A percentile compares a stretch with the other conserved stretches of the same genome.
Conservation (phyloP, 2,797 vertebrate species). For the Scomberomorus guttatus region DNA sequence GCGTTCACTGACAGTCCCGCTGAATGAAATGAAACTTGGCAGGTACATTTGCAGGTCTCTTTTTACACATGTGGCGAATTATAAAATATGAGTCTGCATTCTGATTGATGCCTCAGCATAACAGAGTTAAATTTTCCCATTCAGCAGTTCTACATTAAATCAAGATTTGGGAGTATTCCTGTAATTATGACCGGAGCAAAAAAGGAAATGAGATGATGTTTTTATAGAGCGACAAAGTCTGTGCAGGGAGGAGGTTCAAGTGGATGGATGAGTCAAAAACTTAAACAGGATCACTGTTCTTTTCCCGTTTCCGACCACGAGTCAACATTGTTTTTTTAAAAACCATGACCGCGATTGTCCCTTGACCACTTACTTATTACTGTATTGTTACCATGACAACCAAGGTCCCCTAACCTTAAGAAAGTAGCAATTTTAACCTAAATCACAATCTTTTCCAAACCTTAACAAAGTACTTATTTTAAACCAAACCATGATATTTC, state of each 20-base stretch:
- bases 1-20: slow-evolving; percentile 35
- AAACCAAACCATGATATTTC: too few species aligned
- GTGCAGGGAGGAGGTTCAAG: background rate
- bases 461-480: background rate
- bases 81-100: background rate
- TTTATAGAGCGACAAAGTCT: too few species aligned
- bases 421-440: background rate
- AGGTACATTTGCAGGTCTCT: slow-evolving; percentile 12
- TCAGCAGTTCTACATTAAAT: background rate
- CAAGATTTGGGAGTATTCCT: too few species aligned
- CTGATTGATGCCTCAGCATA: background rate
- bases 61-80: slow-evolving; percentile 27
- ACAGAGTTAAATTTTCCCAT: background rate
- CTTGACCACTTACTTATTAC: background rate
- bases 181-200: too few species aligned
- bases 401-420: background rate
- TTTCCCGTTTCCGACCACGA: too few species aligned
- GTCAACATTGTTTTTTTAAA: too few species aligned
- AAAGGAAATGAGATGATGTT: too few species aligned
- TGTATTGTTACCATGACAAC: background rate
- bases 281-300: too few species aligned
- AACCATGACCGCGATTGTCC: background rate
- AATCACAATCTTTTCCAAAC: background rate
- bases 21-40: slow-evolving; percentile 18
- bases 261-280: too few species aligned